Evolutionary conservation across 2,113 vertebrate genomes (phyloP).

Genomic region (Rhinoptilus africanus): DNA sequence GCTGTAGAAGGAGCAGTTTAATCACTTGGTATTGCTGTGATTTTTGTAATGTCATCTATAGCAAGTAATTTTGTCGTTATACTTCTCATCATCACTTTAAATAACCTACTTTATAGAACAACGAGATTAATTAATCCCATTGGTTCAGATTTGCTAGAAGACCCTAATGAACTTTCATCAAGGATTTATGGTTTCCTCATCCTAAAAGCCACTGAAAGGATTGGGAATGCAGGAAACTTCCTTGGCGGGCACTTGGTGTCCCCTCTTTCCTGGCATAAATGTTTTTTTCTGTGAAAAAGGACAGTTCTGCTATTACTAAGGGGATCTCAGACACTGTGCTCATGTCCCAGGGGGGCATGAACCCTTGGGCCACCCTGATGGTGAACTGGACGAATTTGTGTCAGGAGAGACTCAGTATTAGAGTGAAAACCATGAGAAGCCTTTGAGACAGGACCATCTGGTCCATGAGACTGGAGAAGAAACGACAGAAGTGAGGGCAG

Average conservation of each 20-base stretch:
- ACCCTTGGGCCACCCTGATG: neutral
- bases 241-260: neutral
- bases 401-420: neutral
- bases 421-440: neutral
- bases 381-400: neutral
- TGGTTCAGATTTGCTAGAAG: conserved; percentile 5
- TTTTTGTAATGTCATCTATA: neutral
- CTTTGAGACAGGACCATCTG: neutral
- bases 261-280: neutral
- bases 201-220: neutral
- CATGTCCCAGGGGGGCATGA: neutral
- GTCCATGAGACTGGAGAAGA: neutral
- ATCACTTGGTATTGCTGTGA: neutral
- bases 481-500: neutral
- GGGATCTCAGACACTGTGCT: neutral
- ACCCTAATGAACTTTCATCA: neutral
- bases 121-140: conserved; percentile 29
- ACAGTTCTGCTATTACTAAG: neutral
- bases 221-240: neutral
- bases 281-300: neutral
- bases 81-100: neutral
- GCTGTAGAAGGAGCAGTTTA: neutral
- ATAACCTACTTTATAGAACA: neutral
- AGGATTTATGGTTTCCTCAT: neutral
- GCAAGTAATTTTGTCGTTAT: neutral